Conservation (phyloP, 2,888 invertebrate genomes). For the Trissoscelio sp. region DNA sequence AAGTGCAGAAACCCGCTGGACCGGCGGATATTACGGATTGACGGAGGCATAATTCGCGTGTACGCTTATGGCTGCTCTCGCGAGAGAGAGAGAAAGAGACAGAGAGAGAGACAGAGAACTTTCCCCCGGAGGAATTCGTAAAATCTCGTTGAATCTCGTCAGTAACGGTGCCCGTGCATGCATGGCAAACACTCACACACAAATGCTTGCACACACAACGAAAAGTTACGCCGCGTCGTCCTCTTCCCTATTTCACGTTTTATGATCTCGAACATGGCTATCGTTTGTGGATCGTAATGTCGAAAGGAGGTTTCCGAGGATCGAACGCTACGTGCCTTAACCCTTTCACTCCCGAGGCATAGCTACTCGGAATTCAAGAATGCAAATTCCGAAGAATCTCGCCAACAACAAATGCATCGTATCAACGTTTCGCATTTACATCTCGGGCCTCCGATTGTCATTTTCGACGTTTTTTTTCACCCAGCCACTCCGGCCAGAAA, state of each 20-base stretch:
- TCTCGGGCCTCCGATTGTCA: constrained; percentile 37
- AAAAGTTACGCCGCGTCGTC: constrained; percentile 46
- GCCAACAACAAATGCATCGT: constrained; percentile 52
- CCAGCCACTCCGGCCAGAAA: constrained; percentile 7
- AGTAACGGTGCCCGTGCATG: constrained; percentile 72
- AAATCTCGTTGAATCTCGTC: constrained; percentile 77
- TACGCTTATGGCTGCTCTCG: constrained; percentile 46
- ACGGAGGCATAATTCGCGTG: constrained; percentile 52
- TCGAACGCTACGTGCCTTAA: constrained; percentile 63
- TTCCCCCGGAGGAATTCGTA: constrained; percentile 79
- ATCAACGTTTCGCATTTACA: constrained; percentile 51
- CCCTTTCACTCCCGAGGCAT: constrained; percentile 64
- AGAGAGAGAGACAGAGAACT: constrained; percentile 73
- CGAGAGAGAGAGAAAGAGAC: constrained; percentile 66
- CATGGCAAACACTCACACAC: constrained; percentile 27
- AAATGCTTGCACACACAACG: constrained; percentile 12
- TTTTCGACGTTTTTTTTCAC: constrained; percentile 8
- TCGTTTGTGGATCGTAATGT: constrained; percentile 66
- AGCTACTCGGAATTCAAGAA: constrained; percentile 64
- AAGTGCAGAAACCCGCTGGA: constrained; percentile 50
- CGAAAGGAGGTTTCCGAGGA: constrained; percentile 67
- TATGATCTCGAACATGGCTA: constrained; percentile 69
- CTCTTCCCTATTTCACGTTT: constrained; percentile 68
- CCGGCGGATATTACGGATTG: constrained; percentile 60
- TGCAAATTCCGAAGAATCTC: constrained; percentile 61